Evolutionary conservation across 2,113 vertebrate species (phyloP), one percentile per base, ranked within the genome.

Genomic region (Podarcis cretensis): DNA sequence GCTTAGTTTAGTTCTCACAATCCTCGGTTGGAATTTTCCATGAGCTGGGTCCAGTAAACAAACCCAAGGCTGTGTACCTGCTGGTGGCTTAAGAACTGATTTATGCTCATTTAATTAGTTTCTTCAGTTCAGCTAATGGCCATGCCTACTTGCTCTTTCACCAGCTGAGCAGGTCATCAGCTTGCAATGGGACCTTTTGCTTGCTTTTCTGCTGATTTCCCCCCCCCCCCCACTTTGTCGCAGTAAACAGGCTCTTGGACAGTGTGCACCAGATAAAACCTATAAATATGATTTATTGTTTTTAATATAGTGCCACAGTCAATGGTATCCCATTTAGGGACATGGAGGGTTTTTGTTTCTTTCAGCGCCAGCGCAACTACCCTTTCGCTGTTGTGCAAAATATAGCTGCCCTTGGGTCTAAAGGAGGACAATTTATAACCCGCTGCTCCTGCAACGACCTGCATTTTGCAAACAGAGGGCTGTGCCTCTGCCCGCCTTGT

Each of bases 91-190:
- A 73, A 89, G 73, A 79, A 59, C 75, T 89, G 73, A 57, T 90
- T 86, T 57, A 13, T 18, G 40, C 59, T 84, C 69, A n/a, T 83
- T 91, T 93, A 93, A 93, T 93, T 85, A 91, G 68, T 79, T 91
- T 30, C 57, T 84, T 63, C 83, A 79, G 79, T 83, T 48, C 21
- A 86, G 5, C 59, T 91, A 91, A 89, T 37, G 76, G 83, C 30
- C 82, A 89, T 25, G 79, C 83, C 65, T 40, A 65, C 84, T 76
- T 88, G 37, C 16, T 86, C 59, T 84, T 65, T 89, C 0, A 69
- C 89, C 88, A 79, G 81, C 71, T 85, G 81, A 74, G 14, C 20
- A 63, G 35, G n/a, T 86, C 92, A 76, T 3, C 2, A 74, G 71
- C n/a, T 83, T 75, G 40, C 14, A 37, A 2, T 71, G 40, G 21